Base-by-base conservation (phyloP, 2,113 vertebrate species). In the Synchiropus splendidus region DNA sequence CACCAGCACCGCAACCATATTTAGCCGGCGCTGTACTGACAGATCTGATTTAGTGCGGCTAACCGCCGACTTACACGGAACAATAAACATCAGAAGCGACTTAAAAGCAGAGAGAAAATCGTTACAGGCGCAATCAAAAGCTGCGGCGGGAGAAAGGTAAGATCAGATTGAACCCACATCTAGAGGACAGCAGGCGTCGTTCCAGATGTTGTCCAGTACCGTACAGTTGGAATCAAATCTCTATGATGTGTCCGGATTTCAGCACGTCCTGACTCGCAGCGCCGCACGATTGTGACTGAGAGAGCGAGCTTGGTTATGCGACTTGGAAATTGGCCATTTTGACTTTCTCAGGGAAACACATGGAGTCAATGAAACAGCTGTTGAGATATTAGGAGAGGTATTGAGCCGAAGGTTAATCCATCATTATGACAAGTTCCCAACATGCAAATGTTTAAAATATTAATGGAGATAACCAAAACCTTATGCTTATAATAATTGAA, bases 281-380 rank as follows among this genome's bases (percentile, higher is more conserved):
- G 71, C 15, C 13, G 56, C 49, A 54, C 45, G 39, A 35, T 41
- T 31, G 31, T 48, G 57, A 44, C 64, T 52, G 35, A 58, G 38
- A 67, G 58, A 65, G 43, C 37, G 60, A 75, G 67, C 36, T 18
- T 60, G 50, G 64, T 77, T 61, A 21, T 45, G 60, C 21, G 14
- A n/a, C 17, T 40, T 75, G 69, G 69, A 64, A 6, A 9, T 42
- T 46, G 45, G 72, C 63, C 68, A 75, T 18, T 6, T 31, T 18
- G 42, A 61, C 49, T 54, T 56, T 61, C 57, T 73, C 54, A 57
- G 57, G 63, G 49, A 73, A 80, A 75, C 74, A 78, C 69, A 74
- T 79, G 74, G 62, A 72, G 60, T 32, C 36, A 58, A 51, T 64
- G 54, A 53, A 47, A 53, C 43, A 65, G 62, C 10, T 13, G 16